Conservation (phyloP, 2,888 invertebrate species). For the Meiosimyza decipiens region DNA sequence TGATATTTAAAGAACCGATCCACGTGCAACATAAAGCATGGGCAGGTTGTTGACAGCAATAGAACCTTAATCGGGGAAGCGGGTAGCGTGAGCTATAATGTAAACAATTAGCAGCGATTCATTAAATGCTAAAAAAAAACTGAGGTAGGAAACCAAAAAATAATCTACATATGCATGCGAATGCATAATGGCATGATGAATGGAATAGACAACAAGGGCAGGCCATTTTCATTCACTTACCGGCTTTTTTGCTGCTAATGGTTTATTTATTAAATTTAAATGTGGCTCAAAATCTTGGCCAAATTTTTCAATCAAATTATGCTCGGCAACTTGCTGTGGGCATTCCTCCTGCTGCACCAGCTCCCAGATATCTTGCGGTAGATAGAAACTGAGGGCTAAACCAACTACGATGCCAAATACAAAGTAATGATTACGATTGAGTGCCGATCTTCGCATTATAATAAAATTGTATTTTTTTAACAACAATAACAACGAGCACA, state of each 20-base stretch:
- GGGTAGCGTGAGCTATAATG: too few relatives aligned
- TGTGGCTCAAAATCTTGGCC: conserved; percentile 67
- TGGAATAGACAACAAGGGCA: too few relatives aligned
- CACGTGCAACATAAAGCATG: too few relatives aligned
- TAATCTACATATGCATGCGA: too few relatives aligned
- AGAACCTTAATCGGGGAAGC: too few relatives aligned
- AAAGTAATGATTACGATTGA: conserved; percentile 65
- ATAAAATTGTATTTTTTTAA: background rate
- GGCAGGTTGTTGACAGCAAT: too few relatives aligned
- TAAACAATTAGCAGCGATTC: too few relatives aligned
- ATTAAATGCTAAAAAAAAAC: too few relatives aligned
- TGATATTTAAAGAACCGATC: too few relatives aligned
- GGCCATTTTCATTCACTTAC: conserved; percentile 51
- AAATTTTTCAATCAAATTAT: conserved; percentile 64
- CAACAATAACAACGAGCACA: background rate
- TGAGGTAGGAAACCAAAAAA: too few relatives aligned
- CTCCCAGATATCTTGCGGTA: conserved; percentile 65
- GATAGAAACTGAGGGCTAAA: conserved; percentile 62
- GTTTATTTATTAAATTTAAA: conserved; percentile 66
- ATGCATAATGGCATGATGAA: too few relatives aligned
- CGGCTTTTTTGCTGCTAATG: conserved; percentile 66
- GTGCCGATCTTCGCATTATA: conserved; percentile 62
- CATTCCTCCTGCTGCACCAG: conserved; percentile 66
- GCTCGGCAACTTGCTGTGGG: conserved; percentile 64
- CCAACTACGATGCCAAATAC: conserved; percentile 64